phyloP scores from a whole-genome alignment of 2,797 vertebrate genomes.

The Gallinago stenura region DNA sequence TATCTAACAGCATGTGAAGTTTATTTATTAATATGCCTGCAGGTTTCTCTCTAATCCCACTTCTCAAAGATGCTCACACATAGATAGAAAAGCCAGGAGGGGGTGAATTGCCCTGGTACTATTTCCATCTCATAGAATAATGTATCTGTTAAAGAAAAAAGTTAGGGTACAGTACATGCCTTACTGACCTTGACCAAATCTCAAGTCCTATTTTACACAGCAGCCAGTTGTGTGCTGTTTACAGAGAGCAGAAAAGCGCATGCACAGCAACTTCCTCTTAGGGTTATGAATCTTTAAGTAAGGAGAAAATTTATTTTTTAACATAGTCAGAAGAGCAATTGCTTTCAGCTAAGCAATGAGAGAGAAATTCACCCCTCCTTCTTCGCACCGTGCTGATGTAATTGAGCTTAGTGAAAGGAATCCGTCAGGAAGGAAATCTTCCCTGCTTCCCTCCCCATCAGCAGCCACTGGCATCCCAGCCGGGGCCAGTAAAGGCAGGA shows the following conservation, averaged over 20 bases:
- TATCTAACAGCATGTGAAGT: conserved; percentile 85
- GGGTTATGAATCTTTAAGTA: conserved; percentile 54
- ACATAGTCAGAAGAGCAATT: conserved; percentile 24
- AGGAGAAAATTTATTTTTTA: conserved; percentile 49
- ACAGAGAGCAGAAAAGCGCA: neutral
- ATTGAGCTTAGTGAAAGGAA: neutral
- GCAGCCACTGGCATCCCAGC: accelerated
- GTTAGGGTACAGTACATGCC: conserved; percentile 1
- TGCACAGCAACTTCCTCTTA: conserved; percentile 6
- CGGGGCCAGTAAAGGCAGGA: accelerated
- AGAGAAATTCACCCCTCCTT: neutral
- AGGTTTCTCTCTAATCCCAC: conserved; percentile 84
- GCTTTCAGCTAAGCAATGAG: neutral
- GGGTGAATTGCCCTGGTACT: conserved; percentile 73
- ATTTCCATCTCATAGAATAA: conserved; percentile 77
- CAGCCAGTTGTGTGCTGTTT: neutral
- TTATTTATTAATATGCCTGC: conserved; percentile 86
- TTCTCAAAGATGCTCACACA: conserved; percentile 78
- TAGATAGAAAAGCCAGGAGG: conserved; percentile 77
- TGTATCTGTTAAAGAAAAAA: conserved; percentile 59
- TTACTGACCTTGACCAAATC: conserved; percentile 63
- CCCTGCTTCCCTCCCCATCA: accelerated
- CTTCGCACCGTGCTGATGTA: neutral
- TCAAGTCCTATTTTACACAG: neutral
- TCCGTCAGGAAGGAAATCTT: neutral